Evolutionary conservation across 2,113 vertebrate species (phyloP), one percentile per base, ranked within the genome.

Genomic region (Phycodurus eques): DNA sequence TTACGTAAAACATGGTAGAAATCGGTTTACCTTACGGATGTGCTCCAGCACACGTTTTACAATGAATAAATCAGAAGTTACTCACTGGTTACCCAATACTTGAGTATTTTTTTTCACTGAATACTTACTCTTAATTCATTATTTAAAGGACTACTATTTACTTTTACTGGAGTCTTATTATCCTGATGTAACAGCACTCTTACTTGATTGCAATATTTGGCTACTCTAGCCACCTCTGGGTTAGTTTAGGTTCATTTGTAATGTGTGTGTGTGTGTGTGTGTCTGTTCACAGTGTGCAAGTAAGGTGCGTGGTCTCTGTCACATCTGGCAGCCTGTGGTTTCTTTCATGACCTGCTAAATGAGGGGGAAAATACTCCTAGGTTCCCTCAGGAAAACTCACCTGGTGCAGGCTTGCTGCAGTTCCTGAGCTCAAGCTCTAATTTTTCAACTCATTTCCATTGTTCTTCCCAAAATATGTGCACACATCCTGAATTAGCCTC

Each of bases 281-380:
- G 65, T 75, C 14, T 82, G 69, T 87, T 83, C 80, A 82, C 68
- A 72, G 79, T 79, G 74, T 78, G 77, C n/a, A 62, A 74, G 87
- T 44, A 72, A 68, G 72, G 77, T 87, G 81, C 75, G 60, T 81
- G 83, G 74, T 78, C 82, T 81, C 81, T 79, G 83, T 88, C 84
- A 86, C 89, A 90, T 85, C 87, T 91, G 90, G 81, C 70, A 81
- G 81, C 66, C 67, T 85, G 81, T 77, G 78, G 78, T 81, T 88
- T 81, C 86, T 80, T 89, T 88, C 79, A 87, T 81, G 83, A 85
- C 73, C 82, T 87, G 88, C 76, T 89, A 87, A 89, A 88, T 86
- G 81, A 84, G 71, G 83, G 79, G 85, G 81, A 89, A 91, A 90
- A 86, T 89, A 85, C 83, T 92, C 83, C 78, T 83, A 90, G 83